A percentile compares a stretch with the other conserved stretches of the same genome.
phyloP scores from a whole-genome alignment of 2,113 vertebrate species.

The Sylvicapra grimmia region DNA sequence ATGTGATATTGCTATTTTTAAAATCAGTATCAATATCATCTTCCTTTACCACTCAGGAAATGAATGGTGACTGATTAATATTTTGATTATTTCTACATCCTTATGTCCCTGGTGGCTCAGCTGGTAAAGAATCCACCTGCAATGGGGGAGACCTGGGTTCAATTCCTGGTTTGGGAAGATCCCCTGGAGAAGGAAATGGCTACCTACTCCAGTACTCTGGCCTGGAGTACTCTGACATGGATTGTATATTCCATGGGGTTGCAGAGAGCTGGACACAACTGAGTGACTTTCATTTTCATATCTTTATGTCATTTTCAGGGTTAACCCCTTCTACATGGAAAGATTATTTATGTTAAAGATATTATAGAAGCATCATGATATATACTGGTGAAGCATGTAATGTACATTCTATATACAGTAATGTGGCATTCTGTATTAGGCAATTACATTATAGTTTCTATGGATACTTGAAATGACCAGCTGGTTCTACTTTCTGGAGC shows the following conservation, averaged over 20 bases:
- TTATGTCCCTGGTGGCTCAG: not conserved
- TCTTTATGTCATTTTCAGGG: not conserved
- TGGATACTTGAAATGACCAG: not conserved
- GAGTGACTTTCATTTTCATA: not conserved
- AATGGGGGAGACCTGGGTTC: not conserved
- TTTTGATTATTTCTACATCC: not conserved
- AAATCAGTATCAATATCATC: not conserved
- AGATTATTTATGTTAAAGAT: not conserved
- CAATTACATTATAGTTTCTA: constrained; percentile 11
- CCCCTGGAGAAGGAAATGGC: not conserved
- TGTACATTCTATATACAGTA: not conserved
- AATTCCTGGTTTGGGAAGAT: not conserved
- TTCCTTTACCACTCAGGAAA: not conserved
- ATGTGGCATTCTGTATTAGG: not conserved
- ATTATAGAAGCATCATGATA: not conserved
- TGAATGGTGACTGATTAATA: not conserved
- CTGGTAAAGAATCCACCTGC: not conserved
- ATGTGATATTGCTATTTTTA: not conserved
- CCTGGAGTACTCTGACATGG: not conserved
- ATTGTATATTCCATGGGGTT: not conserved
- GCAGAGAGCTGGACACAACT: not conserved
- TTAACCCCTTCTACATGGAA: not conserved
- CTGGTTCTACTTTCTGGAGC: constrained; percentile 36
- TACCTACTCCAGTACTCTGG: not conserved
- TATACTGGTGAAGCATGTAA: not conserved